A percentile compares a stretch with the other conserved stretches of the same genome.
Evolutionary conservation across 2,888 invertebrate genomes (phyloP).

Genomic region (Athripsodes cinereus): DNA sequence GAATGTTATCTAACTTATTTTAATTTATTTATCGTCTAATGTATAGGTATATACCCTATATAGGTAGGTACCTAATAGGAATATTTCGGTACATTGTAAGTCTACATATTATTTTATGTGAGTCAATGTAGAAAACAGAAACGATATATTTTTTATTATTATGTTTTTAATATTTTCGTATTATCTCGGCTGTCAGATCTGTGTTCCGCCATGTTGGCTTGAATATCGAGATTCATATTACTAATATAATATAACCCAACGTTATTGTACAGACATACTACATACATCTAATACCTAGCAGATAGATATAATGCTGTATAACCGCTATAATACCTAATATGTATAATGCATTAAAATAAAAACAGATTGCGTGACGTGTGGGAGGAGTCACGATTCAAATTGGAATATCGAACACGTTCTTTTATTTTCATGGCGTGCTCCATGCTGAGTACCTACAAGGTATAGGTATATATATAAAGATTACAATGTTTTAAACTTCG

Average conservation of each 20-base stretch:
- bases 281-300: not conserved
- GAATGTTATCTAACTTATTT: no score
- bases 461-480: no score
- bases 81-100: no score
- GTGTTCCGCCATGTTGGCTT: not conserved
- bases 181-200: no score
- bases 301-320: not conserved
- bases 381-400: slow-evolving; percentile 47
- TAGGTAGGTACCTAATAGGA: no score
- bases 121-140: no score
- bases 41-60: no score
- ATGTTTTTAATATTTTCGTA: no score
- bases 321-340: slow-evolving; percentile 6
- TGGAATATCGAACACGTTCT: slow-evolving; percentile 40
- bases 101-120: no score
- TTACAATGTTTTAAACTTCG: no score
- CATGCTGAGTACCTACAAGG: not conserved
- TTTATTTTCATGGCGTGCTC: slow-evolving; percentile 7
- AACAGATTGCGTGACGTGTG: slow-evolving; percentile 41
- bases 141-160: no score
- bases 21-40: no score
- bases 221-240: not conserved
- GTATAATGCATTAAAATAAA: slow-evolving; percentile 19
- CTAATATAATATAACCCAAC: not conserved
- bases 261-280: not conserved